These are phyloP conservation scores for Drosophila diplacantha DNA, from an alignment of 2,888 invertebrate genomes.

Conservation along the genomic window DNA sequence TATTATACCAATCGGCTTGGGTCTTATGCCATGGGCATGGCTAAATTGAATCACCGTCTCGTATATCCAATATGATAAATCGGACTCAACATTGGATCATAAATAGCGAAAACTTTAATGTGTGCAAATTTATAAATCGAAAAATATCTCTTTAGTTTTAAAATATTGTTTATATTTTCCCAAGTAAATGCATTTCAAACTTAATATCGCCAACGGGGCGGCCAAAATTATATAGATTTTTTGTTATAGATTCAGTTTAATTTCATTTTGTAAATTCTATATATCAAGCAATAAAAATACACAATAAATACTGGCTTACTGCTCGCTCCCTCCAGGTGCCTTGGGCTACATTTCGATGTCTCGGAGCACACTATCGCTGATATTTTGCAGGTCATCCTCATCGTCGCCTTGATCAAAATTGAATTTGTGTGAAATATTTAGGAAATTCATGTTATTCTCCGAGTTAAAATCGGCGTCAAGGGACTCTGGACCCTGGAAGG, in stretches of 20 bases:
- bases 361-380: conserved; percentile 68
- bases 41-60: too few relatives aligned
- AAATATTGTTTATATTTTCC: not conserved
- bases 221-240: too few relatives aligned
- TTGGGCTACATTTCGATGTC: conserved; percentile 52
- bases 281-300: conserved; percentile 7
- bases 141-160: too few relatives aligned
- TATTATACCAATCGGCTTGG: too few relatives aligned
- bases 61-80: too few relatives aligned
- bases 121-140: too few relatives aligned
- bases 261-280: not conserved
- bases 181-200: not conserved
- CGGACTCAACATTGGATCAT: too few relatives aligned
- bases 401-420: conserved; percentile 29
- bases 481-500: conserved; percentile 35
- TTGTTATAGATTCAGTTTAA: not conserved
- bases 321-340: not conserved
- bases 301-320: conserved; percentile 13
- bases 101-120: too few relatives aligned
- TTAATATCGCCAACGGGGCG: too few relatives aligned
- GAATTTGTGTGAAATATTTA: conserved; percentile 35
- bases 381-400: conserved; percentile 54
- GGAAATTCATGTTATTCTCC: conserved; percentile 31
- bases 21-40: too few relatives aligned
- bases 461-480: not conserved